A percentile compares a stretch with the other conserved stretches of the same genome.
Conservation (phyloP, 2,888 invertebrate species). For the Cephus pulcher region DNA sequence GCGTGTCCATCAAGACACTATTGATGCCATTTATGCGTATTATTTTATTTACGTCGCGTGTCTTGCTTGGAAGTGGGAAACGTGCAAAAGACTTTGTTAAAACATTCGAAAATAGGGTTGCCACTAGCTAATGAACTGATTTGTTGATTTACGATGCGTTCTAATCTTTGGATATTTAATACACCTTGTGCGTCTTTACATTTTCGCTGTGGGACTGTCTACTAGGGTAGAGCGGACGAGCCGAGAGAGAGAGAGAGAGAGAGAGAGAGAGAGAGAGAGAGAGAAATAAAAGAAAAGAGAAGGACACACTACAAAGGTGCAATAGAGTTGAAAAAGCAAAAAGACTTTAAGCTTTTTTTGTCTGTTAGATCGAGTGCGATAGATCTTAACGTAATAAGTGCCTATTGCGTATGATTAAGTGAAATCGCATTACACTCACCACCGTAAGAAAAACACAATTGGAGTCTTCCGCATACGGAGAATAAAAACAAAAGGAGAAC, state of each 20-base stretch:
- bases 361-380: background rate
- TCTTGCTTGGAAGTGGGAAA: slow-evolving; percentile 9
- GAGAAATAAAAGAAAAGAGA: no score
- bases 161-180: slow-evolving; percentile 37
- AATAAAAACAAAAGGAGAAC: no score
- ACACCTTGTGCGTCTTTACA: slow-evolving; percentile 31
- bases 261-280: no score
- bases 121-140: slow-evolving; percentile 9
- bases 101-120: slow-evolving; percentile 1
- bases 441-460: no score
- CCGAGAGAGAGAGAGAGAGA: no score
- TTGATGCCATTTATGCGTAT: slow-evolving; percentile 30
- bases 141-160: slow-evolving; percentile 28
- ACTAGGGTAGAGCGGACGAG: no score
- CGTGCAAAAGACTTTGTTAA: background rate
- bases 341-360: no score
- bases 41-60: slow-evolving; percentile 18
- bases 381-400: slow-evolving; percentile 3
- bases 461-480: no score
- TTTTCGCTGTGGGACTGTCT: slow-evolving; percentile 6
- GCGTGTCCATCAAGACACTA: no score
- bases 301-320: no score
- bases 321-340: no score
- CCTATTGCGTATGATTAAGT: background rate
- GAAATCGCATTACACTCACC: background rate